Conservation (phyloP, 2,888 invertebrate genomes). For the Scaptodrosophila latifasciaeformis region DNA sequence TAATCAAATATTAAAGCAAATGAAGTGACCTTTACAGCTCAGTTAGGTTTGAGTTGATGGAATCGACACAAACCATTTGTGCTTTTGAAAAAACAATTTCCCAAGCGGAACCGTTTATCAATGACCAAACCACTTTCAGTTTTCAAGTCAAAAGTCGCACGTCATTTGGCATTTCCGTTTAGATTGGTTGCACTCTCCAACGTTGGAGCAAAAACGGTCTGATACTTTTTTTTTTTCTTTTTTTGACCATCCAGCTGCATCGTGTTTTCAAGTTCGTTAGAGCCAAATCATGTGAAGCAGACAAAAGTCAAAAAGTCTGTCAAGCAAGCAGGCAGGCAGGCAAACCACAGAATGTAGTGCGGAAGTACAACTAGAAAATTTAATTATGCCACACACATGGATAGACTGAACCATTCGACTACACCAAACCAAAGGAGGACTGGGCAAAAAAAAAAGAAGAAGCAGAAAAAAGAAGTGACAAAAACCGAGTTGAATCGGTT, state of each 20-base stretch:
- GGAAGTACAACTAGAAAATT: conserved; percentile 57
- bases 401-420: too few relatives aligned
- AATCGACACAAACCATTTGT: not conserved
- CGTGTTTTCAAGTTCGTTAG: conserved; percentile 32
- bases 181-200: conserved; percentile 4
- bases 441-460: too few relatives aligned
- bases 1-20: not conserved
- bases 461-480: not conserved
- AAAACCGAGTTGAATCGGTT: conserved; percentile 27
- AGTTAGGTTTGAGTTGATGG: conserved; percentile 22
- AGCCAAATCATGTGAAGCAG: conserved; percentile 51
- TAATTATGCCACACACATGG: conserved; percentile 49
- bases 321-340: not conserved
- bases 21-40: conserved; percentile 33
- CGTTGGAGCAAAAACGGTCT: too few relatives aligned
- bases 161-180: conserved; percentile 19
- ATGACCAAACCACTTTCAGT: conserved; percentile 54
- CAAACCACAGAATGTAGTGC: conserved; percentile 34
- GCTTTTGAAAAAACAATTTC: conserved; percentile 24
- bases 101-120: conserved; percentile 52
- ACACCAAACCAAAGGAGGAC: too few relatives aligned
- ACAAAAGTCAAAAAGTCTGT: conserved; percentile 7
- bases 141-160: conserved; percentile 42
- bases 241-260: too few relatives aligned
- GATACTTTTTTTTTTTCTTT: too few relatives aligned